Evolutionary conservation across 2,113 vertebrate species (phyloP).

Genomic region (Oryzias javanicus): DNA sequence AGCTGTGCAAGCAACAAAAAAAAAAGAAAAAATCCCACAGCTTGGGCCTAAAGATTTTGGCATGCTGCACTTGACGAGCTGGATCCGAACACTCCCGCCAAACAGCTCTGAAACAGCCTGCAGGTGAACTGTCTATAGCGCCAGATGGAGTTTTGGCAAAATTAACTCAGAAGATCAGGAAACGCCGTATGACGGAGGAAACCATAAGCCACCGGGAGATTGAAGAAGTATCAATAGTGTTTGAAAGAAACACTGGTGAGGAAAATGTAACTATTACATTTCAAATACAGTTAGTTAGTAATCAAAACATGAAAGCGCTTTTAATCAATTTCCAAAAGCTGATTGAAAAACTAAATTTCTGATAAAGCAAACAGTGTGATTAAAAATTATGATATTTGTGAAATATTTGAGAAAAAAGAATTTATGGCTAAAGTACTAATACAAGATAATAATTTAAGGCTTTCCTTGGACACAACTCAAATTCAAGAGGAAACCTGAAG

Average conservation of each 20-base stretch:
- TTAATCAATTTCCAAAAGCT: too few relatives aligned
- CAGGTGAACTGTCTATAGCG: conserved; percentile 99
- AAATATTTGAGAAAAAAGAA: too few relatives aligned
- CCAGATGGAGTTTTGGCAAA: conserved; percentile 98
- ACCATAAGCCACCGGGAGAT: conserved; percentile 25
- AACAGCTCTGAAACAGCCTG: conserved; percentile 90
- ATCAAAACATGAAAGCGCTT: too few relatives aligned
- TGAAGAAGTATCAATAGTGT: too few relatives aligned
- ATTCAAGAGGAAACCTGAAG: conserved; percentile 6
- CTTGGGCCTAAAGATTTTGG: conserved; percentile 91
- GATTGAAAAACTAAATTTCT: too few relatives aligned
- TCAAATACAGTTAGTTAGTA: too few relatives aligned
- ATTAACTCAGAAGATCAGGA: conserved; percentile 94
- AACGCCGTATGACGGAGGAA: conserved; percentile 81
- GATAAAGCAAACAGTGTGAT: too few relatives aligned
- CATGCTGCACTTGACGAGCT: conserved; percentile 83
- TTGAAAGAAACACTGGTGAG: too few relatives aligned
- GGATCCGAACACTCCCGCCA: conserved; percentile 56
- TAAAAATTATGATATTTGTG: too few relatives aligned
- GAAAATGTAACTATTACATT: too few relatives aligned
- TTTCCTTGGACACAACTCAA: neutral
- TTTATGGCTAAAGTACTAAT: neutral
- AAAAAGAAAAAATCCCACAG: conserved; percentile 87
- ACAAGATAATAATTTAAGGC: neutral
- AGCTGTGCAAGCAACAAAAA: conserved; percentile 87